These are phyloP conservation scores for Xyliphius kryptos DNA, from an alignment of 2,113 vertebrate species.

Conservation along the genomic window DNA sequence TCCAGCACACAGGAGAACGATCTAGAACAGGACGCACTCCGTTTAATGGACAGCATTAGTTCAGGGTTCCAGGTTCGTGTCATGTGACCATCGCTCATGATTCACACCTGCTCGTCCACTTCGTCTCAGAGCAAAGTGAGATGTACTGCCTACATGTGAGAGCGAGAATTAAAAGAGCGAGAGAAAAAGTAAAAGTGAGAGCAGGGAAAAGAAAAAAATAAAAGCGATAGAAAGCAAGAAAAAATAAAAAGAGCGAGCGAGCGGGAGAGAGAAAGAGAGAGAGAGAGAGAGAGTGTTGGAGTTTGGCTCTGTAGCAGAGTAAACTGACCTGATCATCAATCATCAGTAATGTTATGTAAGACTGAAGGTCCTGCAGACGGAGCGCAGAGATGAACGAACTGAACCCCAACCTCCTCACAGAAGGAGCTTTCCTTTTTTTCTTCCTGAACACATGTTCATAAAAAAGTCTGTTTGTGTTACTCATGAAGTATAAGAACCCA, in stretches of 20 bases:
- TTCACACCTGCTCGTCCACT: background rate
- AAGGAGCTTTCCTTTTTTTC: background rate
- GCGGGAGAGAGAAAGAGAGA: background rate
- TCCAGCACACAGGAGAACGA: no score
- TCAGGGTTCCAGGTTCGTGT: background rate
- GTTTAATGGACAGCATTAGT: background rate
- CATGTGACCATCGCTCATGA: no score
- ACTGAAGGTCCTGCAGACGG: constrained; percentile 8
- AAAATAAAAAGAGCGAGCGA: background rate
- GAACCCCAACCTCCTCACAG: constrained; percentile 24
- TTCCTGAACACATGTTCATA: no score
- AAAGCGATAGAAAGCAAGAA: background rate
- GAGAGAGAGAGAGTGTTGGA: constrained; percentile 22
- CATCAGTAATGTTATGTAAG: constrained; percentile 40
- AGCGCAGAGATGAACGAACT: constrained; percentile 26
- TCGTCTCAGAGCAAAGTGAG: no score
- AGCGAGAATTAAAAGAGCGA: no score
- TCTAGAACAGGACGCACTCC: background rate
- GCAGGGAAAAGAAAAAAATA: no score
- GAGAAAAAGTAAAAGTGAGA: no score
- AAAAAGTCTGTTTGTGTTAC: no score
- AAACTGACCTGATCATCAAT: constrained; percentile 36
- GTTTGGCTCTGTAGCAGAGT: constrained; percentile 23
- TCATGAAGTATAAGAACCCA: no score
- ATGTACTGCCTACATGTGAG: no score